Base-by-base conservation (phyloP, 2,113 vertebrate species). In the Stictonetta naevosa region DNA sequence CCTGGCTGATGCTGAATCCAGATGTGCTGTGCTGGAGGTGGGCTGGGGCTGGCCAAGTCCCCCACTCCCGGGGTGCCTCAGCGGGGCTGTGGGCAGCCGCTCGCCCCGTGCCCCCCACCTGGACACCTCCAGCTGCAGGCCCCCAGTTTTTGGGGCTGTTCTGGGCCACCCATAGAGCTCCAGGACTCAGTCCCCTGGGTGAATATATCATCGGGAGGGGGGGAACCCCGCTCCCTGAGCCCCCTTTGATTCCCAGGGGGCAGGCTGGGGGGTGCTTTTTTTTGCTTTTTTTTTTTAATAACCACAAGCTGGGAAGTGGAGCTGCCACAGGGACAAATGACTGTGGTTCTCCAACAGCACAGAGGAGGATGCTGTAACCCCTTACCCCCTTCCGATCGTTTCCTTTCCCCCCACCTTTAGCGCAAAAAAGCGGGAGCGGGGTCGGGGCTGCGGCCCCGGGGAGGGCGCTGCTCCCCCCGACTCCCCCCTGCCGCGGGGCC, bases 231-330 rank as follows among this genome's bases (percentile, higher is more conserved):
- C 22, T 6, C 33, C 3, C 17, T 10, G 11, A 25, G 31, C 17
- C 11, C 14, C 34, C 53, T 3, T 18, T 7, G 83, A 50, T 60
- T 83, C 33, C 59, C 34, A 34, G 52, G 59, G 23, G 79, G 16
- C n/a, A 1, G 0, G 10, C 4, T 26, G 40, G 2, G 38, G 3
- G 36, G 7, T 56, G 20, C 40, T 31, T 46, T 33, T 46, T 25
- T 44, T 36, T n/a, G 18, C 3, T 2, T 55, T 38, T 48, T 38
- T 48, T 74, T 31, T 14, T 59, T 28, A 19, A 19, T 38, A 72
- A 83, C 28, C 14, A 3, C 11, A 28, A 55, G 29, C 8, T 0
- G 25, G 68, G 81, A 83, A 56, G 6, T 34, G 4, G 36, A 16
- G 40, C 40, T 40, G 67, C 22, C 58, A 16, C 52, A 22, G 20